Base-by-base conservation (phyloP, 1,140 invertebrate genomes). In the Drosophila oshimai region DNA sequence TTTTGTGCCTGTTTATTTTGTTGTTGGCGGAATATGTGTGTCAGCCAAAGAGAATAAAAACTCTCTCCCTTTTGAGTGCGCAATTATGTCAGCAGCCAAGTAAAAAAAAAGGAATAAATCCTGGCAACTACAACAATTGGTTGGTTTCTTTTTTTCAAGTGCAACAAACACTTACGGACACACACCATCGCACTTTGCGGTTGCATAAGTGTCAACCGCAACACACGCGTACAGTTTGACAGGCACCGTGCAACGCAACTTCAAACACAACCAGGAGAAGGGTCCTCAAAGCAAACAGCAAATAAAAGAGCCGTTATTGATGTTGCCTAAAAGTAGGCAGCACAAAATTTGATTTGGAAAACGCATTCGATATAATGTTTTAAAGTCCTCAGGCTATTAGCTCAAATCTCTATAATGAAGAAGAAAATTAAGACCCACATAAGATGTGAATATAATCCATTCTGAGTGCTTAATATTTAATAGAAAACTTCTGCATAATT, bases 191-290 rank as follows among this genome's bases (percentile, higher is more conserved):
- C 34, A 49, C 18, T 36, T 67, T 75, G 79, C 61, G 71, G 79
- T 84, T 84, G 79, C 79, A 84, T 84, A 84, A 84, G 79, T 84
- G 79, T 79, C 71, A 86, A 74, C 69, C 69, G 60, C 74, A 69
- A 55, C 36, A 58, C 60, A 71, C 65, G 60, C 73, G 29, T 49
- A 74, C 80, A 84, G 79, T 84, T 84, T 75, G 65, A 60, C 34
- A 86, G 68, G n/a, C 34, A 64, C 53, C 37, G 49, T 2, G 6
- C 24, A n/a, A 2, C 10, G 24, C 15, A 39, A 29, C 13, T 46
- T 31, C 9, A 33, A 17, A 62, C 26, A 5, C 36, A 17, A 10
- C 15, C n/a, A 36, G 3, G 12, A 7, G 4, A 10, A 7, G 17
- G 15, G 6, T 22, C 20, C n/a, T 41, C 20, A 0, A 7, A 13